phyloP scores from a whole-genome alignment of 2,888 invertebrate genomes.

The Drosophila vallismaia region DNA sequence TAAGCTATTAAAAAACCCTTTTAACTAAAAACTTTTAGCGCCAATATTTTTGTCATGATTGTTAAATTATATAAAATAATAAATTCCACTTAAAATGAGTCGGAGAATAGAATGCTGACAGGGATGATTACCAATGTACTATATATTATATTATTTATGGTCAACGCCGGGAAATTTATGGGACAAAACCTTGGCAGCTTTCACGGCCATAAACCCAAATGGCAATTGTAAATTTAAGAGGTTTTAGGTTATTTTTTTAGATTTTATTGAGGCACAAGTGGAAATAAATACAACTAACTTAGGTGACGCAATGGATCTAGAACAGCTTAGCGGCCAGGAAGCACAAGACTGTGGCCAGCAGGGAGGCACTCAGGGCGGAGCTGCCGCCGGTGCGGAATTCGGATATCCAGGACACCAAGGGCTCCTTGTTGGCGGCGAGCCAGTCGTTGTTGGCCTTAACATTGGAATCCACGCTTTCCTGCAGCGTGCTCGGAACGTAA shows the following conservation, averaged over 20 bases:
- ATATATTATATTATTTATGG: no score
- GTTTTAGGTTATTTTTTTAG: constrained; percentile 6
- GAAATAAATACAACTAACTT: constrained; percentile 43
- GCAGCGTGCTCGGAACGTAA: constrained; percentile 54
- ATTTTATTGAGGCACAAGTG: constrained; percentile 24
- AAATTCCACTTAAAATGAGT: no score
- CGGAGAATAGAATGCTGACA: not conserved
- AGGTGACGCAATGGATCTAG: constrained; percentile 44
- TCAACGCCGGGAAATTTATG: constrained; percentile 22
- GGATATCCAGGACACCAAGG: constrained; percentile 73
- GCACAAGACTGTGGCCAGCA: constrained; percentile 49
- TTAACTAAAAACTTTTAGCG: no score
- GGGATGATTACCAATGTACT: not conserved
- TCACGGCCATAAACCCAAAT: constrained; percentile 13
- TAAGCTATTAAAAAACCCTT: no score
- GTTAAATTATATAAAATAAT: no score
- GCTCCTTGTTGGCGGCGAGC: constrained; percentile 74
- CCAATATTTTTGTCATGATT: not conserved
- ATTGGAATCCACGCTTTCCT: constrained; percentile 54
- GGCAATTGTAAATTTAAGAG: constrained; percentile 15
- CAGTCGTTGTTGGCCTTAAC: constrained; percentile 71
- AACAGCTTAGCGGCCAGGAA: constrained; percentile 55
- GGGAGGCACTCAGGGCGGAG: constrained; percentile 54
- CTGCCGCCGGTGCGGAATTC: constrained; percentile 51
- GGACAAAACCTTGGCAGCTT: constrained; percentile 3